These are phyloP conservation scores for Pao palembangensis DNA, from an alignment of 2,113 vertebrate genomes.

Conservation along the genomic window DNA sequence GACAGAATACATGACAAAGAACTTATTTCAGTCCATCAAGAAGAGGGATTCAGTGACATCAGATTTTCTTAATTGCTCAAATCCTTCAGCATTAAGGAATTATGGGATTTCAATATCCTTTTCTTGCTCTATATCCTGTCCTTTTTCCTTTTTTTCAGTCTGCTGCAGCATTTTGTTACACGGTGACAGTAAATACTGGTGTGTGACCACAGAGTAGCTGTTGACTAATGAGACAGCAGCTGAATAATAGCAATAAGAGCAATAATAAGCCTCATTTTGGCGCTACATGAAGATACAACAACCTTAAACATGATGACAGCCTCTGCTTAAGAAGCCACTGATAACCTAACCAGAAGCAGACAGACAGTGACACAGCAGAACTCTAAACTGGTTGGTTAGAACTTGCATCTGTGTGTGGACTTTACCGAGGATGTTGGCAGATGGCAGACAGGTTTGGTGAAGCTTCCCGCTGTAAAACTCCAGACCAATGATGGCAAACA, in stretches of 20 bases:
- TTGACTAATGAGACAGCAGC: constrained; percentile 60
- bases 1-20: too few relatives aligned
- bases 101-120: not conserved
- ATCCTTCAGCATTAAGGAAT: not conserved
- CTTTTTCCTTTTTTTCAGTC: constrained; percentile 10
- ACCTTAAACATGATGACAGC: not conserved
- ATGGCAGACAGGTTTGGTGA: constrained; percentile 76
- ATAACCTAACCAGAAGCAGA: too few relatives aligned
- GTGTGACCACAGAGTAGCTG: constrained; percentile 51
- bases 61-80: too few relatives aligned
- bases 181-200: constrained; percentile 56
- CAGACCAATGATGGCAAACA: constrained; percentile 82
- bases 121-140: too few relatives aligned
- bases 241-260: constrained; percentile 39
- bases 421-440: constrained; percentile 65
- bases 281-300: too few relatives aligned
- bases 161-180: constrained; percentile 3
- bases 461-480: constrained; percentile 83
- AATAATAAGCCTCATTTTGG: too few relatives aligned
- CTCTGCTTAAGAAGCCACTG: not conserved
- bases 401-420: not conserved
- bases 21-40: too few relatives aligned
- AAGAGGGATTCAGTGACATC: too few relatives aligned
- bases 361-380: too few relatives aligned
- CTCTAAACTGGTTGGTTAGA: too few relatives aligned